Conservation (phyloP, 2,797 vertebrate genomes). For the Steatocranus sp. region DNA sequence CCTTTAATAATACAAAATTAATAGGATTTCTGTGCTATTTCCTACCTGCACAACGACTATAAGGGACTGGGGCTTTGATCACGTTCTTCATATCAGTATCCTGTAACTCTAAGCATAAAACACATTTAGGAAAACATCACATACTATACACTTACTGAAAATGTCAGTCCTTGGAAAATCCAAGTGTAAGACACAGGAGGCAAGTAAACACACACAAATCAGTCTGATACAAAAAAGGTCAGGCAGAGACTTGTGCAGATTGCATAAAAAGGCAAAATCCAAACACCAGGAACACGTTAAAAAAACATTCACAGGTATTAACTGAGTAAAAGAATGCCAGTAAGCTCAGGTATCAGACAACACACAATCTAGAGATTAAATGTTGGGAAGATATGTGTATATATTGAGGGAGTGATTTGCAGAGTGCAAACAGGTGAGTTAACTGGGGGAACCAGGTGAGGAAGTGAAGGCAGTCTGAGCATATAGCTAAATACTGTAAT, state of each 20-base stretch:
- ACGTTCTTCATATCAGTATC: conserved; percentile 3
- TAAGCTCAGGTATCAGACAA: not conserved
- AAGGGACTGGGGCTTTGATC: not conserved
- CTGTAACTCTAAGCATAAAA: conserved; percentile 45
- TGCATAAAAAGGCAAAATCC: not conserved
- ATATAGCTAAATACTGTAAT: not conserved
- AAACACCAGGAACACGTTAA: not conserved
- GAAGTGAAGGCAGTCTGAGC: not conserved
- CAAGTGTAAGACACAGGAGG: not conserved
- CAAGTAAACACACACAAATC: not conserved
- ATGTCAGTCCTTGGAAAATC: not conserved
- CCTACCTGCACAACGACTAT: conserved; percentile 58
- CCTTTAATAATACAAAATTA: not conserved
- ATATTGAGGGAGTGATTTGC: not conserved
- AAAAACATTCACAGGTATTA: not conserved
- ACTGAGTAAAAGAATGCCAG: not conserved
- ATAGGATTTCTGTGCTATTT: not conserved
- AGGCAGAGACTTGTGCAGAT: not conserved
- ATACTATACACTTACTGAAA: not conserved
- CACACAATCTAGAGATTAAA: not conserved
- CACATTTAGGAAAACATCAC: not conserved
- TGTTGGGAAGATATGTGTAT: not conserved
- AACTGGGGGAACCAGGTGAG: not conserved
- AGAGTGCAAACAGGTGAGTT: not conserved
- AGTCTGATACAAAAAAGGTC: not conserved